These are phyloP conservation scores for Chrysolina americana DNA, from an alignment of 2,888 invertebrate species.

Conservation along the genomic window DNA sequence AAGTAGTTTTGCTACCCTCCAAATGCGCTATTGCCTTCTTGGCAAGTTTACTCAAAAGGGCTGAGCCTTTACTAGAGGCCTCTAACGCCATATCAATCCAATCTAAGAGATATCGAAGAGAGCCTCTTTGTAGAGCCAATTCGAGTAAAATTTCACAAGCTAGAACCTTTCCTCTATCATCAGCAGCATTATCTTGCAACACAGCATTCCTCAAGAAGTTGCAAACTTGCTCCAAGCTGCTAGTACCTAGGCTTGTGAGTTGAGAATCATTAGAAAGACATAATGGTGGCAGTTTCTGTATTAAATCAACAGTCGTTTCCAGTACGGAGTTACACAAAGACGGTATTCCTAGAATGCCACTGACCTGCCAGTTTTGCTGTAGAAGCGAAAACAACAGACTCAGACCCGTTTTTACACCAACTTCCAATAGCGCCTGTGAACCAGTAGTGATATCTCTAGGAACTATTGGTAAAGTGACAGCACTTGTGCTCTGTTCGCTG, in stretches of 20 bases:
- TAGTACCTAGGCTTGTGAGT: slow-evolving; percentile 71
- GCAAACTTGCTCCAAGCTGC: slow-evolving; percentile 72
- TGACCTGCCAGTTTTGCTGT: slow-evolving; percentile 74
- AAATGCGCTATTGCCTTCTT: slow-evolving; percentile 61
- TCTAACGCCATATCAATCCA: slow-evolving; percentile 77
- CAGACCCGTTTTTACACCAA: slow-evolving; percentile 76
- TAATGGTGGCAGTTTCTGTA: slow-evolving; percentile 73
- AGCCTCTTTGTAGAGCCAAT: slow-evolving; percentile 75
- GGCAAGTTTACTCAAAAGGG: slow-evolving; percentile 62
- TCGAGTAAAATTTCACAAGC: slow-evolving; percentile 73
- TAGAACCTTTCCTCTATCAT: slow-evolving; percentile 67
- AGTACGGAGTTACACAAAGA: slow-evolving; percentile 75
- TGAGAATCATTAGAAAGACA: slow-evolving; percentile 75
- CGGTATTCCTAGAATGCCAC: slow-evolving; percentile 65
- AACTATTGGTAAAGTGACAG: slow-evolving; percentile 43
- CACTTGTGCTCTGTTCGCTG: slow-evolving; percentile 42
- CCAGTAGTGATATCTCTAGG: slow-evolving; percentile 61
- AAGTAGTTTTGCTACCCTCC: slow-evolving; percentile 53
- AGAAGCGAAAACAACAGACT: slow-evolving; percentile 74
- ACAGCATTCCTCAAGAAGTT: slow-evolving; percentile 72
- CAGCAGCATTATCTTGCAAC: slow-evolving; percentile 71
- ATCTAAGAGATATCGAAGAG: slow-evolving; percentile 74
- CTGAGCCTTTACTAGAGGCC: slow-evolving; percentile 56
- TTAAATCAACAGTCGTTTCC: slow-evolving; percentile 72
- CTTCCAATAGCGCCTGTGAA: slow-evolving; percentile 74